These are phyloP conservation scores for Megaleporinus macrocephalus DNA, from an alignment of 2,113 vertebrate species.

Conservation along the genomic window DNA sequence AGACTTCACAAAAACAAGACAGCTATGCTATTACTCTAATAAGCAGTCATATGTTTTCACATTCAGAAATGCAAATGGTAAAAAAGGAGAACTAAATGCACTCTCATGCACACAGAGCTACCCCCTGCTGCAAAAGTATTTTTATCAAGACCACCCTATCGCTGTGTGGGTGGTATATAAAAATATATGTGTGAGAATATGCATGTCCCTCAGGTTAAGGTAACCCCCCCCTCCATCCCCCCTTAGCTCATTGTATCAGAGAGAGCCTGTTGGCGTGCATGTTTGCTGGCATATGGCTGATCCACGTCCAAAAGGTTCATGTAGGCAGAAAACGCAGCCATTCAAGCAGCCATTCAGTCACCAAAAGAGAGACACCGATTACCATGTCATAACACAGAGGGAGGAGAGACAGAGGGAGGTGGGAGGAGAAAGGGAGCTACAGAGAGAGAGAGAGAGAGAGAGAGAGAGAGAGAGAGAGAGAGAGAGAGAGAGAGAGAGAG, in stretches of 20 bases:
- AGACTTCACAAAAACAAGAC: too few species aligned
- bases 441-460: slow-evolving; percentile 31
- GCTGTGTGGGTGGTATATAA: slow-evolving; percentile 48
- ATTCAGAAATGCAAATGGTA: background rate
- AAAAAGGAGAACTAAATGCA: slow-evolving; percentile 1
- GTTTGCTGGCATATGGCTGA: slow-evolving; percentile 97
- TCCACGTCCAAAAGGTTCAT: slow-evolving; percentile 96
- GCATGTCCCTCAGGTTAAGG: slow-evolving; percentile 59
- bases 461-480: slow-evolving; percentile 18
- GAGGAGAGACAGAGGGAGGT: slow-evolving; percentile 38
- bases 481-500: background rate
- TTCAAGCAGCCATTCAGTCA: slow-evolving; percentile 91
- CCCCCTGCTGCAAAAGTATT: slow-evolving; percentile 23
- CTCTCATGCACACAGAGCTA: background rate
- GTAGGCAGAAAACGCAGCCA: slow-evolving; percentile 98
- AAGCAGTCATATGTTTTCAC: background rate
- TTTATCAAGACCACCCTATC: slow-evolving; percentile 46
- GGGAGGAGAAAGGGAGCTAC: slow-evolving; percentile 4
- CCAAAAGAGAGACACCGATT: slow-evolving; percentile 90
- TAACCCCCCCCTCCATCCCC: slow-evolving; percentile 55
- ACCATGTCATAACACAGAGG: slow-evolving; percentile 91
- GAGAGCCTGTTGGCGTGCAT: slow-evolving; percentile 80
- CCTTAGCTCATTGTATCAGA: slow-evolving; percentile 65
- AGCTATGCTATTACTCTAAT: background rate
- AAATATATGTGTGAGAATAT: slow-evolving; percentile 48